Conservation (phyloP, 2,113 vertebrate species). For the Cheirogaleus medius region DNA sequence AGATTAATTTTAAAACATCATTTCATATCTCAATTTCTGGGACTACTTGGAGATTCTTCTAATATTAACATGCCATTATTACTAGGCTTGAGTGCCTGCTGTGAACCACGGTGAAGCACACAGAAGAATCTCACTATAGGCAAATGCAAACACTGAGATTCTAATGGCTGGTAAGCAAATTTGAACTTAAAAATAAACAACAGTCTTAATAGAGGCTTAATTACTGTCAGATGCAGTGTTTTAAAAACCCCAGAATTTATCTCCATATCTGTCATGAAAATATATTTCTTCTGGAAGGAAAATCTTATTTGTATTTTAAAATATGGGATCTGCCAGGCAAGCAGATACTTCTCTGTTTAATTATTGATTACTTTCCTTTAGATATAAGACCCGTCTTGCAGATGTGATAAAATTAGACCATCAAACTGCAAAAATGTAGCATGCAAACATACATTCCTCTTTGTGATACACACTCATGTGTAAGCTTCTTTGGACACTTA, state of each 20-base stretch:
- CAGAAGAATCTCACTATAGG: constrained; percentile 35
- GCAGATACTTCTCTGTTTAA: constrained; percentile 48
- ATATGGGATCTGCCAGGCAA: constrained; percentile 20
- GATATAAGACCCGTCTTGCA: neutral
- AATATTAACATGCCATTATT: constrained; percentile 43
- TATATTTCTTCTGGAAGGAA: constrained; percentile 48
- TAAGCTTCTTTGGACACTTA: neutral
- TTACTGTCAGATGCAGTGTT: constrained; percentile 61
- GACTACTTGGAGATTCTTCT: neutral
- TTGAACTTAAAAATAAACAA: constrained; percentile 72
- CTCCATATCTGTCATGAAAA: constrained; percentile 32
- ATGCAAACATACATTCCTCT: neutral
- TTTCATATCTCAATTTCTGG: constrained; percentile 43
- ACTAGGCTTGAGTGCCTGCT: constrained; percentile 30
- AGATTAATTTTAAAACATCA: neutral
- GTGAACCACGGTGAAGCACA: neutral
- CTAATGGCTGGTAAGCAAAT: constrained; percentile 73
- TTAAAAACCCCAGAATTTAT: constrained; percentile 1
- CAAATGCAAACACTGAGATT: constrained; percentile 41
- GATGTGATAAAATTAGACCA: constrained; percentile 39
- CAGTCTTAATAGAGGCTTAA: constrained; percentile 66
- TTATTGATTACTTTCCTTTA: constrained; percentile 53
- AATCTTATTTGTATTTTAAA: constrained; percentile 63
- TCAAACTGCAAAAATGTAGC: neutral
- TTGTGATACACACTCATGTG: neutral